Percentiles rank a stretch among this genome's conserved stretches.
These are phyloP conservation scores for Lagria hirta DNA, from an alignment of 2,888 invertebrate species.

Conservation along the genomic window DNA sequence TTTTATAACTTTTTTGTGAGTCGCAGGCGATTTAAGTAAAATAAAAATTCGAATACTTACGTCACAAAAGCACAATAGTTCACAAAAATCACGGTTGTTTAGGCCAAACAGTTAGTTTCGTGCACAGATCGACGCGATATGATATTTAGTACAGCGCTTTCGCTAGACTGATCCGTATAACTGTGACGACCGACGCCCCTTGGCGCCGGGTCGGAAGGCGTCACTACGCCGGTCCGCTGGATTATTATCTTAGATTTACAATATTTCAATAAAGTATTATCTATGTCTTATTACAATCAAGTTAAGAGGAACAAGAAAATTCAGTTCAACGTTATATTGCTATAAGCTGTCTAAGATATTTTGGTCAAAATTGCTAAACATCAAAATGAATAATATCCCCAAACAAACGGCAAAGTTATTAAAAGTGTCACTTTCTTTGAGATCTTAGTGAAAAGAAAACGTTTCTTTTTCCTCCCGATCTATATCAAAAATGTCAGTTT, in stretches of 20 bases:
- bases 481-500: no score
- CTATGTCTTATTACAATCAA: conserved; percentile 14
- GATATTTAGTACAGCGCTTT: conserved; percentile 24
- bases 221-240: conserved; percentile 53
- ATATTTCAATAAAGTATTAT: conserved; percentile 25
- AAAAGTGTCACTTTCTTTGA: no score
- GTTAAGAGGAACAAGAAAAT: background rate
- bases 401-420: no score
- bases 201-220: conserved; percentile 52
- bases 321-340: no score
- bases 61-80: background rate
- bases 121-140: conserved; percentile 18
- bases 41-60: background rate
- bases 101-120: conserved; percentile 6
- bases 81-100: conserved; percentile 11
- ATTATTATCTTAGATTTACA: conserved; percentile 47
- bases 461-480: no score
- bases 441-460: no score
- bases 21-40: no score
- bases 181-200: conserved; percentile 49
- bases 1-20: no score
- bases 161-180: conserved; percentile 33
- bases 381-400: no score
- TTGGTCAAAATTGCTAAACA: no score
- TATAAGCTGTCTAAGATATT: no score